phyloP scores from a whole-genome alignment of 2,888 invertebrate species.

The Desoria tigrina region DNA sequence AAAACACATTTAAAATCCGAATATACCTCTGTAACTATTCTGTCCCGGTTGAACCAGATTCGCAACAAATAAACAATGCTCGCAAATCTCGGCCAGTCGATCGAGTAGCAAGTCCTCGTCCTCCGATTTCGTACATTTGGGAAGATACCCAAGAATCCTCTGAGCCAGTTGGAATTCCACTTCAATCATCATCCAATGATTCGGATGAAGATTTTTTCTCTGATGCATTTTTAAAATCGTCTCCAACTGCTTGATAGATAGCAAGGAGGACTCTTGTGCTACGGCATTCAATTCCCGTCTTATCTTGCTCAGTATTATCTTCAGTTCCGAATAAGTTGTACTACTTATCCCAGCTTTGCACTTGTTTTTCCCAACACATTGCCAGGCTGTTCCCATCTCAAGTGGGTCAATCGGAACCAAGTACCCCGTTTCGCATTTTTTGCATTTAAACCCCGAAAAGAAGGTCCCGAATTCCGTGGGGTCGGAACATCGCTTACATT shows the following conservation, averaged over 20 bases:
- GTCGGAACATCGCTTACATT: constrained; percentile 53
- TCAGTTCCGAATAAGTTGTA: constrained; percentile 27
- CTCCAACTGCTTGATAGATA: constrained; percentile 35
- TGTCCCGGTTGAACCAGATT: constrained; percentile 47
- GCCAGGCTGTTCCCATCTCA: constrained; percentile 24
- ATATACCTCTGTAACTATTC: constrained; percentile 46
- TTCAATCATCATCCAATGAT: constrained; percentile 52
- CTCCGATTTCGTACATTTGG: constrained; percentile 29
- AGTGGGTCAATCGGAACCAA: constrained; percentile 50
- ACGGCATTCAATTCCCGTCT: constrained; percentile 34
- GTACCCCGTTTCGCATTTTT: constrained; percentile 46
- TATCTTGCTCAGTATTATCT: constrained; percentile 33
- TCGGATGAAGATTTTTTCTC: constrained; percentile 37
- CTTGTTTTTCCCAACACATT: constrained; percentile 22
- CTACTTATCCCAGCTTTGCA: not conserved
- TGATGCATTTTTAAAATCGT: constrained; percentile 41
- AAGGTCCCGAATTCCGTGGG: constrained; percentile 54
- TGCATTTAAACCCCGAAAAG: constrained; percentile 53
- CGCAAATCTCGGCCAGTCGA: constrained; percentile 40
- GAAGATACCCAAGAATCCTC: constrained; percentile 39
- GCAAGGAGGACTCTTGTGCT: constrained; percentile 27
- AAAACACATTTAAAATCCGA: no score
- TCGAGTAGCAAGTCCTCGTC: constrained; percentile 30
- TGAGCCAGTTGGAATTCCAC: constrained; percentile 44
- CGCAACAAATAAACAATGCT: constrained; percentile 46